Evolutionary conservation across 2,113 vertebrate genomes (phyloP).

Genomic region (Platichthys stellatus): DNA sequence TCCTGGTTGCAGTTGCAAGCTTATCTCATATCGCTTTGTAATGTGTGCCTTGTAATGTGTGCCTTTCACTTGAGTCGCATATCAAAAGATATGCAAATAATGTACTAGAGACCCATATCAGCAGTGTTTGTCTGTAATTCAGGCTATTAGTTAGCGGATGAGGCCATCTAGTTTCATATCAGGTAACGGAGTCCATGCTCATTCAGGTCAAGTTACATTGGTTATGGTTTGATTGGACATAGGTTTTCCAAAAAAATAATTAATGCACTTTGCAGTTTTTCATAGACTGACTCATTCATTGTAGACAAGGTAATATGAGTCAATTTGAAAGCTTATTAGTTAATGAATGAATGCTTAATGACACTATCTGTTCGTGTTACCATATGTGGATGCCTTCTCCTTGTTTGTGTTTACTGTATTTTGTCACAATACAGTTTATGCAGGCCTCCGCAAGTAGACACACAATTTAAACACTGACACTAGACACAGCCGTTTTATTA

Average conservation of each 20-base stretch:
- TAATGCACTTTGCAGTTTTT: too few relatives aligned
- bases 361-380: neutral
- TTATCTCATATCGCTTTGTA: slow-evolving; percentile 12
- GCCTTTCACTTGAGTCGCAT: slow-evolving; percentile 6
- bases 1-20: neutral
- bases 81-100: slow-evolving; percentile 24
- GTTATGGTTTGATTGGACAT: neutral
- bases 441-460: neutral
- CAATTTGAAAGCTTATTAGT: neutral
- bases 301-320: too few relatives aligned
- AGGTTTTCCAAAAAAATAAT: neutral
- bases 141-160: neutral
- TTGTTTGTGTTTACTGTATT: neutral
- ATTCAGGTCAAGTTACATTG: too few relatives aligned
- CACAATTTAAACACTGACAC: neutral
- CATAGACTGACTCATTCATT: too few relatives aligned
- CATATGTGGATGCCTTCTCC: neutral
- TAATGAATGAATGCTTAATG: neutral
- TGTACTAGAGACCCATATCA: neutral
- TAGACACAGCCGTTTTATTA: neutral
- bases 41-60: slow-evolving; percentile 18
- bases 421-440: neutral
- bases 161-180: neutral
- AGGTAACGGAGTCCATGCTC: too few relatives aligned
- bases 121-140: neutral